Percentiles rank a stretch among this genome's conserved stretches.
phyloP scores from a whole-genome alignment of 2,113 vertebrate genomes.

The Pipa parva region DNA sequence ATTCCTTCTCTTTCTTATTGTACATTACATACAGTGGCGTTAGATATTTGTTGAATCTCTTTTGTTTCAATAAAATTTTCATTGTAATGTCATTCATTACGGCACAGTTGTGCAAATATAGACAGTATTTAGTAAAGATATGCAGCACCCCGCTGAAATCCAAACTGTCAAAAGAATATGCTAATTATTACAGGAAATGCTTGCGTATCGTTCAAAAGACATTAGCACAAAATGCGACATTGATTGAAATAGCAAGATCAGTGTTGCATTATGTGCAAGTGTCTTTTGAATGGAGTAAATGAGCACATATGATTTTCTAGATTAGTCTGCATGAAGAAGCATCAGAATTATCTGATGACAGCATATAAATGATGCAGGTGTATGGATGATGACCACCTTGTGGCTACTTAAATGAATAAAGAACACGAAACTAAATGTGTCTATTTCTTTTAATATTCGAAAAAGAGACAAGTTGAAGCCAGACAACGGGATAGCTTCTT shows the following conservation, averaged over 20 bases:
- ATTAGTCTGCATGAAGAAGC: slow-evolving; percentile 38
- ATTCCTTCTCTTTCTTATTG: no score
- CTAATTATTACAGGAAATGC: slow-evolving; percentile 32
- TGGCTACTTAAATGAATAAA: slow-evolving; percentile 13
- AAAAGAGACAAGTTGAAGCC: no score
- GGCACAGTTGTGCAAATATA: slow-evolving; percentile 15
- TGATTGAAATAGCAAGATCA: slow-evolving; percentile 42
- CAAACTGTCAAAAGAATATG: slow-evolving; percentile 27
- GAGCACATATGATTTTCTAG: slow-evolving; percentile 41
- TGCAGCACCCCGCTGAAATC: slow-evolving; percentile 13
- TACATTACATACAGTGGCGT: not conserved
- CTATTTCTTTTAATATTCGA: no score
- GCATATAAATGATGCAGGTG: slow-evolving; percentile 38
- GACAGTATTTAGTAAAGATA: slow-evolving; percentile 21
- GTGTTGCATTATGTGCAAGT: slow-evolving; percentile 41
- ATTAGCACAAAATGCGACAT: slow-evolving; percentile 40
- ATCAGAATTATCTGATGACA: slow-evolving; percentile 26
- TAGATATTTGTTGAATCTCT: not conserved
- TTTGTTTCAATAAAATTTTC: not conserved
- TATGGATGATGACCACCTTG: slow-evolving; percentile 24
- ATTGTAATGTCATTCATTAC: slow-evolving; percentile 15
- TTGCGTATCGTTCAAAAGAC: slow-evolving; percentile 25
- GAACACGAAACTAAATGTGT: not conserved
- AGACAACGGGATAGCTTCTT: no score
- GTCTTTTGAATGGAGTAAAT: slow-evolving; percentile 42